These are phyloP conservation scores for Actenoides hombroni DNA, from an alignment of 2,113 vertebrate species.

Conservation along the genomic window DNA sequence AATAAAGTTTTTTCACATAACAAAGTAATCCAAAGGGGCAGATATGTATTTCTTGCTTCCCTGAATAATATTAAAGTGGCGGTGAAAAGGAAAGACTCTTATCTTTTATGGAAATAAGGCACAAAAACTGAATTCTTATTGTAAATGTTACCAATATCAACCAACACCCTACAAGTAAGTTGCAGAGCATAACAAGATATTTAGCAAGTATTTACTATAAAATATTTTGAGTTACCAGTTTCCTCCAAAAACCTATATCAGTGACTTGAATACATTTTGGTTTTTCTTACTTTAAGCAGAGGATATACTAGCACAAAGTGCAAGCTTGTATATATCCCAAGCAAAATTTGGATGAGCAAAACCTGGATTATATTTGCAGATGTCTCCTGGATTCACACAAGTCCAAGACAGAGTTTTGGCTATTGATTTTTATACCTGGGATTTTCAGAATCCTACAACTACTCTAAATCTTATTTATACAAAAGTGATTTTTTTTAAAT, in stretches of 20 bases:
- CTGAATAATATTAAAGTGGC: not conserved
- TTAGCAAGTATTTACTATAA: not conserved
- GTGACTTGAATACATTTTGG: not conserved
- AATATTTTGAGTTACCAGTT: not conserved
- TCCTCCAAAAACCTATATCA: not conserved
- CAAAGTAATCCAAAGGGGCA: not conserved
- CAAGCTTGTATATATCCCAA: not conserved
- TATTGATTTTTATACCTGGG: not conserved
- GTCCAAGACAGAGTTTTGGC: not conserved
- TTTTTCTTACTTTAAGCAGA: not conserved
- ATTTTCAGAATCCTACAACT: not conserved
- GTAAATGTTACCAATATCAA: not conserved
- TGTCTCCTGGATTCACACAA: not conserved
- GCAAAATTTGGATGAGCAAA: not conserved
- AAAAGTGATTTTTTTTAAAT: slow-evolving; percentile 8
- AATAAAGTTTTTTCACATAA: not conserved
- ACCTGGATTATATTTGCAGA: not conserved
- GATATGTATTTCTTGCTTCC: not conserved
- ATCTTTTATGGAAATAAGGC: not conserved
- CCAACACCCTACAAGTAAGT: not conserved
- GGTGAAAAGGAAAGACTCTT: not conserved
- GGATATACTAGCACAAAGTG: not conserved
- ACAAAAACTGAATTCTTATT: not conserved
- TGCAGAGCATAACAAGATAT: not conserved
- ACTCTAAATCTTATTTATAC: not conserved